Percentiles rank a stretch among this genome's conserved stretches.
Conservation (phyloP, 1,140 invertebrate genomes). For the Propsilocerus akamusi region DNA sequence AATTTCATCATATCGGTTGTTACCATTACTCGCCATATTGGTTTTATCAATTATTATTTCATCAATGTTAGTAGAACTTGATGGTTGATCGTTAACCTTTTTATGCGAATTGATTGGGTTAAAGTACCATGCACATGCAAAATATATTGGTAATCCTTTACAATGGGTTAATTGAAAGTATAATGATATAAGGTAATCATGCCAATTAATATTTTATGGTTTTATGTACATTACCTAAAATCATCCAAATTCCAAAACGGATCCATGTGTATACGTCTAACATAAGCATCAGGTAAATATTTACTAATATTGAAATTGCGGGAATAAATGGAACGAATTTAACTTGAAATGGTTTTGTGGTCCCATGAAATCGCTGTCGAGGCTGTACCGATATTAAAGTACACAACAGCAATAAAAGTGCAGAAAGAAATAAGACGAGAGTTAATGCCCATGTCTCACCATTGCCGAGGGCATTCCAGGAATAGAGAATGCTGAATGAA, state of each 20-base stretch:
- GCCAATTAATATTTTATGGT: not conserved
- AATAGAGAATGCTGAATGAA: not conserved
- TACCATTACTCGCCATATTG: not conserved
- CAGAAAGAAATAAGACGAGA: not conserved
- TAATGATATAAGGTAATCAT: not conserved
- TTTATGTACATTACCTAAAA: constrained; percentile 33
- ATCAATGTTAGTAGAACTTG: not conserved
- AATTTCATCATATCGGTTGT: not conserved
- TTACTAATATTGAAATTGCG: constrained; percentile 44
- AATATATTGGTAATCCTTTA: not conserved
- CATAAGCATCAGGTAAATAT: constrained; percentile 52
- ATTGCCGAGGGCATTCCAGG: not conserved
- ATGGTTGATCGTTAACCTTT: not conserved
- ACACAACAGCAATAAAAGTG: not conserved
- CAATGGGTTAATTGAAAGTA: not conserved
- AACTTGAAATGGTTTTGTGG: constrained; percentile 17
- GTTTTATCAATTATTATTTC: not conserved
- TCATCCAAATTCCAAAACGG: constrained; percentile 49
- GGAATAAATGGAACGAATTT: constrained; percentile 54
- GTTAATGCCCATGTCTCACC: not conserved
- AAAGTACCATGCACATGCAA: not conserved
- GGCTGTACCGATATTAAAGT: not conserved
- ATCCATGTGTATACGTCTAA: constrained; percentile 49
- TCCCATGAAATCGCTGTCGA: not conserved
- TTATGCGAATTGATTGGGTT: not conserved